Evolutionary conservation across 23 tunicate species (phyloP).

Genomic region (Aplidium turbinatum): DNA sequence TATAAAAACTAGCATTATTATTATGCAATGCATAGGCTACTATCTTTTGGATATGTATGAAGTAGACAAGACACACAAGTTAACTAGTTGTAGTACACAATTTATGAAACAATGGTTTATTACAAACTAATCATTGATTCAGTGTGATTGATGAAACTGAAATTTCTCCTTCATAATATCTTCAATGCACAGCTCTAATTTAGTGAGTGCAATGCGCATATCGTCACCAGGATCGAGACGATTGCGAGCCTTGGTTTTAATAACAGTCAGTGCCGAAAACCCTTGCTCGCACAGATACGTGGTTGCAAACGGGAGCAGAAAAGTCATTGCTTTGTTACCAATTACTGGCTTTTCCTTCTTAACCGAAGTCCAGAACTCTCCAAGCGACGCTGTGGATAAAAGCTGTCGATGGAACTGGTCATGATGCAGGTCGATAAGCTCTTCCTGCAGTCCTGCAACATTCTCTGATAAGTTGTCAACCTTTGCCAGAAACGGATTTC

Average conservation of each 20-base stretch:
- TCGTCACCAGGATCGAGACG: too few relatives aligned
- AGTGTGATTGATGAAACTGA: constrained; percentile 40
- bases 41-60: neutral
- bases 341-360: too few relatives aligned
- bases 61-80: neutral
- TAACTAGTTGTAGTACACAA: constrained; percentile 19
- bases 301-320: constrained; percentile 40
- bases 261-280: constrained; percentile 12
- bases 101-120: constrained; percentile 16
- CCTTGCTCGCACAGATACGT: constrained; percentile 49
- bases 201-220: too few relatives aligned
- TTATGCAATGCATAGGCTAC: too few relatives aligned
- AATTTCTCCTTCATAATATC: constrained; percentile 17
- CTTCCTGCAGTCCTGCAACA: too few relatives aligned
- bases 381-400: constrained; percentile 51
- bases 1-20: too few relatives aligned
- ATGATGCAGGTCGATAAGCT: constrained; percentile 13
- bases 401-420: constrained; percentile 46
- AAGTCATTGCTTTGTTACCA: constrained; percentile 40
- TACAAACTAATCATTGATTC: constrained; percentile 28
- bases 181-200: too few relatives aligned
- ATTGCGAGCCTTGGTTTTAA: constrained; percentile 18
- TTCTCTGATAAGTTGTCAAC: too few relatives aligned
- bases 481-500: neutral
- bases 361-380: constrained; percentile 50